Evolutionary conservation across 53 echinoderm and acorn worm species (phyloP).

Genomic region (Glandiceps talaboti): DNA sequence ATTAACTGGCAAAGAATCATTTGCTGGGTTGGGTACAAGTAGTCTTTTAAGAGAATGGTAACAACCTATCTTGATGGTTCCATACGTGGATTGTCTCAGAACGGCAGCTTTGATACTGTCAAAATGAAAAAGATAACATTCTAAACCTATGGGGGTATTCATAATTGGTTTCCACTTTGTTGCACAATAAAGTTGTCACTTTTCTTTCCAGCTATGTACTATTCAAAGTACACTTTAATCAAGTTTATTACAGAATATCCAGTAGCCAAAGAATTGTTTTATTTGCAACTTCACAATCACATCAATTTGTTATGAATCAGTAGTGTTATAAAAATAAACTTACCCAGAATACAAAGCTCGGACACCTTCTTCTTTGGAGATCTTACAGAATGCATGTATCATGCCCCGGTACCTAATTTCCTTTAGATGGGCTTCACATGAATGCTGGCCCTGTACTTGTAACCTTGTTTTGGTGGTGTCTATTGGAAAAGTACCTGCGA

Average conservation of each 20-base stretch:
- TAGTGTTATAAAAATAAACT: no score
- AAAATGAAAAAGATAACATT: no score
- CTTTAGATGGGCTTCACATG: constrained; percentile 40
- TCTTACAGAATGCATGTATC: constrained; percentile 67
- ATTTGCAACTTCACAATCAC: no score
- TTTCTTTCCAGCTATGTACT: no score
- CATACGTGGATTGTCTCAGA: constrained; percentile 83
- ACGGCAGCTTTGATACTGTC: constrained; percentile 72
- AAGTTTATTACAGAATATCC: no score
- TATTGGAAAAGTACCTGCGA: constrained; percentile 89
- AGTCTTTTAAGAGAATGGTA: constrained; percentile 91
- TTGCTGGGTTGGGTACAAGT: constrained; percentile 68
- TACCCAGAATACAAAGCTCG: constrained; percentile 88
- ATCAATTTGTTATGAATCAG: no score
- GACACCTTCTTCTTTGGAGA: constrained; percentile 75
- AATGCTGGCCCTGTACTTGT: constrained; percentile 78
- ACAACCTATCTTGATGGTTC: constrained; percentile 96
- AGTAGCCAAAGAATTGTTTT: no score
- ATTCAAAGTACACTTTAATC: no score
- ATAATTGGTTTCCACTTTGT: no score
- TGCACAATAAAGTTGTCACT: no score
- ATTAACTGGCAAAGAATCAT: constrained; percentile 74
- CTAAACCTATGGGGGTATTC: no score
- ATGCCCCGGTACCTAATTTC: constrained; percentile 82
- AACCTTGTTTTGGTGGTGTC: constrained; percentile 93